phyloP scores from a whole-genome alignment of 2,888 invertebrate genomes.

The Subacronicta megacephala region DNA sequence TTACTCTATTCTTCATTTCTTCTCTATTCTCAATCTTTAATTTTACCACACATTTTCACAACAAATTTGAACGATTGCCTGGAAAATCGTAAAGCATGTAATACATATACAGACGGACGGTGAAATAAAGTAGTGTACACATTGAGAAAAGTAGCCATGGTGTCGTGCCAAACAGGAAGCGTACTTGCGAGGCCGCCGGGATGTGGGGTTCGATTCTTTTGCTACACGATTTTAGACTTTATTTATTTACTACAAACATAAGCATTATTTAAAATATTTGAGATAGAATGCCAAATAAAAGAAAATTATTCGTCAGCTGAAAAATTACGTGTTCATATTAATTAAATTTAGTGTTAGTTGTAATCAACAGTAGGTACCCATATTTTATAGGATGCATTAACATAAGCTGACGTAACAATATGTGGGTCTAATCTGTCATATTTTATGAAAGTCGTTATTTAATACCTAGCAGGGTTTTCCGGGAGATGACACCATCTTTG shows the following conservation, averaged over 20 bases:
- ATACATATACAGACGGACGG: conserved; percentile 55
- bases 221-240: conserved; percentile 75
- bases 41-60: conserved; percentile 7
- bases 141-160: conserved; percentile 81
- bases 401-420: conserved; percentile 20
- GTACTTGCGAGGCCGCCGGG: conserved; percentile 80
- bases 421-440: background rate
- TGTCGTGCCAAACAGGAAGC: conserved; percentile 89
- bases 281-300: background rate
- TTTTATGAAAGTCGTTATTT: background rate
- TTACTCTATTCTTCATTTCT: too few relatives aligned
- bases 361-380: conserved; percentile 6
- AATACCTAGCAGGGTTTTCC: background rate
- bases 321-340: background rate
- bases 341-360: background rate
- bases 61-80: conserved; percentile 40
- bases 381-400: conserved; percentile 24
- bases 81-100: conserved; percentile 45
- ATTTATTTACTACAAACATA: conserved; percentile 63
- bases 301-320: background rate
- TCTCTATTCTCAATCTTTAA: too few relatives aligned
- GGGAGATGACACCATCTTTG: background rate
- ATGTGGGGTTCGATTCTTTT: conserved; percentile 83
- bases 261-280: conserved; percentile 43
- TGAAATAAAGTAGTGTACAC: conserved; percentile 68